A percentile compares a stretch with the other conserved stretches of the same genome.
These are phyloP conservation scores for Chiridota heheva DNA, from an alignment of 35 echinoderm and acorn worm species.

Conservation along the genomic window DNA sequence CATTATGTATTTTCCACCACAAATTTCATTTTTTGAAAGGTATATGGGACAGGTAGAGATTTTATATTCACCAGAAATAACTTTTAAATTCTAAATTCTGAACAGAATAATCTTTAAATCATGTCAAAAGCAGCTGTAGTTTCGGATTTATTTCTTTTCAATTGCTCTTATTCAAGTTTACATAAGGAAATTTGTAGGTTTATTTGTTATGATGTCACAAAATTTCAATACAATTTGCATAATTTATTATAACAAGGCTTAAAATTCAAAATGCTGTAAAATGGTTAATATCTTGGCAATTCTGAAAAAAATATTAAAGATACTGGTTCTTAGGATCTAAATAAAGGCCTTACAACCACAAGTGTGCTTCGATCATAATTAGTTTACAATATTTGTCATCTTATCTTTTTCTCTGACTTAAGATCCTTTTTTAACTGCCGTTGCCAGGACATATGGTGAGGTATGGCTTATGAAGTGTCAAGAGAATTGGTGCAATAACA, in stretches of 20 bases:
- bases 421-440: conserved; percentile 74
- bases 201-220: too few relatives aligned
- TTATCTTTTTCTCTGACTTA: not conserved
- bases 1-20: not conserved
- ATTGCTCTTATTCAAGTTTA: too few relatives aligned
- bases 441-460: conserved; percentile 49
- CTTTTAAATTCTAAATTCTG: too few relatives aligned
- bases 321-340: conserved; percentile 14
- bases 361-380: not conserved
- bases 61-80: not conserved
- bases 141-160: too few relatives aligned
- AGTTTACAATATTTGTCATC: not conserved
- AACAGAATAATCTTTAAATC: too few relatives aligned
- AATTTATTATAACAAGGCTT: not conserved
- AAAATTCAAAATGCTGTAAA: not conserved
- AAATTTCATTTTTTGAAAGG: not conserved
- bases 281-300: not conserved
- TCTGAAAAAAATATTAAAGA: conserved; percentile 1
- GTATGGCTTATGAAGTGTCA: conserved; percentile 64
- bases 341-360: conserved; percentile 56
- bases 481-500: conserved; percentile 51
- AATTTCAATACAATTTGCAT: not conserved
- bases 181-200: too few relatives aligned
- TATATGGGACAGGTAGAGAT: not conserved
- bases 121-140: too few relatives aligned